Evolutionary conservation across 2,797 vertebrate genomes (phyloP), one percentile per base, ranked within the genome.

Genomic region (Pogonophryne albipinna): DNA sequence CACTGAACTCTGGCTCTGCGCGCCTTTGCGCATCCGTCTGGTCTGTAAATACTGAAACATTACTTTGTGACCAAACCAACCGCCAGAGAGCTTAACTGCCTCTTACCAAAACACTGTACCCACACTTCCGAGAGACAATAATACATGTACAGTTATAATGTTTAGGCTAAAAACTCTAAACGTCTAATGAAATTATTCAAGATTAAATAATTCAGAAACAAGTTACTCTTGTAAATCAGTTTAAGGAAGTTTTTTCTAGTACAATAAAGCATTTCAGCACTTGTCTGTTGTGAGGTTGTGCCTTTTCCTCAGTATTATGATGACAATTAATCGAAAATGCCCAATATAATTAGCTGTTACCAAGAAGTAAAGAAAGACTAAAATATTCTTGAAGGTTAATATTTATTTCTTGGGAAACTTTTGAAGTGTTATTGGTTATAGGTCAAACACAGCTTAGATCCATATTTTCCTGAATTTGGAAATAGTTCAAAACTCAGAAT

Each of bases 401-500:
- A 38, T 38, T 38, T 38, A 7, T 38, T 38, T 38, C 8, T 9
- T 9, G 6, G 34, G 34, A 38, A 6, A 38, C 34, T 42, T 69
- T 42, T 58, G 4, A n/a, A 0, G 56, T 63, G 55, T 27, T 73
- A 50, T 46, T 46, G 10, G 59, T 12, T 57, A 72, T 59, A 79
- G 27, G 4, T 27, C 27, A 27, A 27, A 77, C 57, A 72, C 61
- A 74, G 74, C 44, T 62, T 64, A 20, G 52, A 80, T 64, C 72
- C 68, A 66, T 45, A 83, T 74, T 85, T 84, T 42, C 72, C 49
- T 55, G 34, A 73, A 65, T 78, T 80, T 81, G 27, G 41, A 90
- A 86, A 84, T 74, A 59, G 76, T 71, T 82, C 62, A 85, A 81
- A 80, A 71, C 65, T 75, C 27, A 85, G n/a, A 57, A 65, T 50